phyloP scores from a whole-genome alignment of 2,888 invertebrate species.

The Falcaria lacertinaria region DNA sequence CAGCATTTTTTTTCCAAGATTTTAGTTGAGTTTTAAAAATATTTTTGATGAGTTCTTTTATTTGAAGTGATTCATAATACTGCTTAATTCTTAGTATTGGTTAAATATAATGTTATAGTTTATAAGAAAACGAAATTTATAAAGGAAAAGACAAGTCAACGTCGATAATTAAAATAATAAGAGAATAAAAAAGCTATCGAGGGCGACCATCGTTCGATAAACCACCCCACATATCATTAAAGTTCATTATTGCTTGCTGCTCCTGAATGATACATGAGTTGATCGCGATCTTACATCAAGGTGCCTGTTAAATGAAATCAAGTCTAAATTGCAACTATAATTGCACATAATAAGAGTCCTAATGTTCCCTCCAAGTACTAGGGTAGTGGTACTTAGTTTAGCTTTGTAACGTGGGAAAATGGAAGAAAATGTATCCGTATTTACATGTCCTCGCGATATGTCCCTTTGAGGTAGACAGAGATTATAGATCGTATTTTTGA shows the following conservation, averaged over 20 bases:
- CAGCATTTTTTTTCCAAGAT: background rate
- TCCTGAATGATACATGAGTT: conserved; percentile 63
- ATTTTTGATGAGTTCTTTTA: no score
- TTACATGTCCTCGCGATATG: no score
- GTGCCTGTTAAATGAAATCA: conserved; percentile 54
- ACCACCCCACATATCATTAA: conserved; percentile 43
- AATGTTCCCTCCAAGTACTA: conserved; percentile 10
- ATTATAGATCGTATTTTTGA: no score
- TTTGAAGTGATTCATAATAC: no score
- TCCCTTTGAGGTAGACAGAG: no score
- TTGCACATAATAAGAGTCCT: conserved; percentile 26
- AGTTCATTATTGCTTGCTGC: conserved; percentile 50
- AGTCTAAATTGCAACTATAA: conserved; percentile 48
- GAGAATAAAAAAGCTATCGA: conserved; percentile 21
- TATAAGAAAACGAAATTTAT: no score
- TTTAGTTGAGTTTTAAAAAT: no score
- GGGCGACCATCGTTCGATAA: conserved; percentile 15
- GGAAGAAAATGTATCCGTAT: no score
- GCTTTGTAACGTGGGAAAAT: background rate
- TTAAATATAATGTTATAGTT: no score
- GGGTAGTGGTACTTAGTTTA: background rate
- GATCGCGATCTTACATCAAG: conserved; percentile 50
- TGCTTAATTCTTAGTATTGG: no score
- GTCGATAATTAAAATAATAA: conserved; percentile 17
- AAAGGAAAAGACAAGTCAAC: no score